These are phyloP conservation scores for Busseola fusca DNA, from an alignment of 2,888 invertebrate species.

Conservation along the genomic window DNA sequence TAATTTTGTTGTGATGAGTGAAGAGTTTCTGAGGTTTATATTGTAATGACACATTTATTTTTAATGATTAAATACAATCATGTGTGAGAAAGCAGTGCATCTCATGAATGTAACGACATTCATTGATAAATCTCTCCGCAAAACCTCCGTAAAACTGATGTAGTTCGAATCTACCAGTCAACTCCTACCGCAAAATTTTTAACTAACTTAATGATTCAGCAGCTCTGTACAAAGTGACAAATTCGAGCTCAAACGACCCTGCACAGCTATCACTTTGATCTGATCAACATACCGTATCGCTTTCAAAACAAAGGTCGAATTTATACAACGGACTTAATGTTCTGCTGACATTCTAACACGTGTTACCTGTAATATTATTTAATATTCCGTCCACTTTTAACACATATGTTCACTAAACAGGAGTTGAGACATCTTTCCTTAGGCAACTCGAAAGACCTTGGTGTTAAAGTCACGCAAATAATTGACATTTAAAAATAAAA, in stretches of 20 bases:
- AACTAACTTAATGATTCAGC: background rate
- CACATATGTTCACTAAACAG: slow-evolving; percentile 22
- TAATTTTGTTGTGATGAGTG: no score
- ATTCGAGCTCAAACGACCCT: slow-evolving; percentile 40
- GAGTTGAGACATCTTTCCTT: slow-evolving; percentile 45
- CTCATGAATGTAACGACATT: no score
- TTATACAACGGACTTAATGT: slow-evolving; percentile 53
- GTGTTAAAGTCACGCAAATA: background rate
- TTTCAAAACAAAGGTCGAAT: slow-evolving; percentile 53
- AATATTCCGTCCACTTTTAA: slow-evolving; percentile 34
- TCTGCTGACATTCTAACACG: slow-evolving; percentile 55
- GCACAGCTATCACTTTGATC: slow-evolving; percentile 45
- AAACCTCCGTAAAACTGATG: no score
- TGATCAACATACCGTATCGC: slow-evolving; percentile 51
- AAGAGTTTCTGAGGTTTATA: background rate
- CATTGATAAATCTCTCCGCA: no score
- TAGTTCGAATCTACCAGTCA: background rate
- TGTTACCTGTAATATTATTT: slow-evolving; percentile 26
- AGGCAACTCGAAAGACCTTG: slow-evolving; percentile 40
- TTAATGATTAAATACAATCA: background rate
- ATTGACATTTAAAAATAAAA: slow-evolving; percentile 28
- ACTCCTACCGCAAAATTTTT: no score
- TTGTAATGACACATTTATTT: background rate
- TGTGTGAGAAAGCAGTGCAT: no score
- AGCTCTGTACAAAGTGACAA: slow-evolving; percentile 36